A percentile compares a stretch with the other conserved stretches of the same genome.
phyloP scores from a whole-genome alignment of 2,113 vertebrate genomes.

The Strix aluco region DNA sequence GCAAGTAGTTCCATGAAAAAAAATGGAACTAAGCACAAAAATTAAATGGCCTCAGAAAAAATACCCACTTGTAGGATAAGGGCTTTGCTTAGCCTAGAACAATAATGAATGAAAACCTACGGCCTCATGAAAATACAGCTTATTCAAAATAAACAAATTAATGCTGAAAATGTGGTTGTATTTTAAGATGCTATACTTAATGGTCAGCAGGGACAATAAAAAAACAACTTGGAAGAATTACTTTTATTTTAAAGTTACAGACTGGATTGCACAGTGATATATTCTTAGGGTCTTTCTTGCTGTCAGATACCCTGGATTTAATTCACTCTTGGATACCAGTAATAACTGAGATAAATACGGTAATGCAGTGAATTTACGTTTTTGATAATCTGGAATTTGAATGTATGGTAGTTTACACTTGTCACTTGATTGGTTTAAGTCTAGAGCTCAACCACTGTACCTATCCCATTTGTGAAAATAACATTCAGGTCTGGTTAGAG shows the following conservation, averaged over 20 bases:
- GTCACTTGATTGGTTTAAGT: background rate
- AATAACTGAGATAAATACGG: background rate
- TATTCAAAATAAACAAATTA: background rate
- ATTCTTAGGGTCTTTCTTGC: background rate
- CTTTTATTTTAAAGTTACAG: background rate
- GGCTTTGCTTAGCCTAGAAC: background rate
- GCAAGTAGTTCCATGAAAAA: background rate
- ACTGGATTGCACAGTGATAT: background rate
- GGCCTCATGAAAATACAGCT: background rate
- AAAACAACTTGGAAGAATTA: background rate
- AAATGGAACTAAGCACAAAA: background rate
- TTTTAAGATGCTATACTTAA: background rate
- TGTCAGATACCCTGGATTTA: background rate
- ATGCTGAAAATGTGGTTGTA: background rate
- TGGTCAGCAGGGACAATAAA: background rate
- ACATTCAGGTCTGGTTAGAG: background rate
- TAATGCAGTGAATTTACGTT: background rate
- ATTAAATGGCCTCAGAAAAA: background rate
- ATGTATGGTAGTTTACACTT: background rate
- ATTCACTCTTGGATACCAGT: background rate
- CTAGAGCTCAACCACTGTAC: background rate
- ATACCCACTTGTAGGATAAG: background rate
- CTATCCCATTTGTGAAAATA: background rate
- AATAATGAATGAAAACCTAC: background rate
- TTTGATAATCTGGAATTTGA: background rate